A percentile compares a stretch with the other conserved stretches of the same genome.
Conservation (phyloP, 2,797 vertebrate species). For the Manis pentadactyla region DNA sequence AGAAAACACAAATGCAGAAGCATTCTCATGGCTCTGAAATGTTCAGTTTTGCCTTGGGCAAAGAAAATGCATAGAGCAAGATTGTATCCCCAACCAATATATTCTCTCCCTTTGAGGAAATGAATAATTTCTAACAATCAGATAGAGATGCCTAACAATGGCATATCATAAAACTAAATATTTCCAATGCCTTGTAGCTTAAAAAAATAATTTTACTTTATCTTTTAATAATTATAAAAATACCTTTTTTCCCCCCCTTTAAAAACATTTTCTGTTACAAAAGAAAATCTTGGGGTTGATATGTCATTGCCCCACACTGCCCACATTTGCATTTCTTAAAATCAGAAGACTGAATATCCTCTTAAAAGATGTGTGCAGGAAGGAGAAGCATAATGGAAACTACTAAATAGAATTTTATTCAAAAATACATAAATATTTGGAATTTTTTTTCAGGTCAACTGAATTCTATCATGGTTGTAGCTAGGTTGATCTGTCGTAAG, state of each 20-base stretch:
- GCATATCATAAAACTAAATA: constrained; percentile 55
- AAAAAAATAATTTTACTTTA: constrained; percentile 32
- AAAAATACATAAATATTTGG: background rate
- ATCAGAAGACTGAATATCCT: constrained; percentile 44
- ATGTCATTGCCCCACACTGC: constrained; percentile 15
- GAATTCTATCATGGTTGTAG: background rate
- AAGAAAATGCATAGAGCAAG: constrained; percentile 48
- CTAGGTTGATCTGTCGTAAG: background rate
- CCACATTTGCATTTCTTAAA: constrained; percentile 59
- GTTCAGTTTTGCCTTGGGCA: constrained; percentile 44
- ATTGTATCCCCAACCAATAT: constrained; percentile 75
- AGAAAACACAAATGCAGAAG: constrained; percentile 76
- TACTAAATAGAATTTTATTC: background rate
- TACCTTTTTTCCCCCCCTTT: constrained; percentile 21
- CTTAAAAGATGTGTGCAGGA: constrained; percentile 24
- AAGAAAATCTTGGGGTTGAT: constrained; percentile 49
- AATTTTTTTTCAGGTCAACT: background rate
- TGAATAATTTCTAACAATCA: constrained; percentile 80
- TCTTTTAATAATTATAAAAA: constrained; percentile 65
- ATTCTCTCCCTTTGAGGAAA: constrained; percentile 82
- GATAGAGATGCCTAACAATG: constrained; percentile 47
- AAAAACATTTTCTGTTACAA: constrained; percentile 49
- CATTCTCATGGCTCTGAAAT: constrained; percentile 61
- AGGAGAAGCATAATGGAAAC: background rate
- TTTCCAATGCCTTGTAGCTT: constrained; percentile 72